phyloP scores from a whole-genome alignment of 2,113 vertebrate genomes.

The Siniperca knerii region DNA sequence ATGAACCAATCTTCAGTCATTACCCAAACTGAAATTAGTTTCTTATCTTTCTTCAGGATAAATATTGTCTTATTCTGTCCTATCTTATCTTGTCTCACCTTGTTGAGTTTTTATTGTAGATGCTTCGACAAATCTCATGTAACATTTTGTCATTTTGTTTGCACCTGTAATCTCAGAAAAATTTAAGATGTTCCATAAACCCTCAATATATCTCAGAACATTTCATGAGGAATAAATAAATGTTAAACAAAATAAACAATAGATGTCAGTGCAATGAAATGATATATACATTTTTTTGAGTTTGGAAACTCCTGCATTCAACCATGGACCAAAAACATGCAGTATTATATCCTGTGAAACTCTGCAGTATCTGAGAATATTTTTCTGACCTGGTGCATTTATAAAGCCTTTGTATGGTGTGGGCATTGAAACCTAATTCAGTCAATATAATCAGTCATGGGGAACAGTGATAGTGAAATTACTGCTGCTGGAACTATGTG shows the following conservation, averaged over 20 bases:
- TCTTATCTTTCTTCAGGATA: too few relatives aligned
- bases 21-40: neutral
- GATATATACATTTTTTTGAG: neutral
- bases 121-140: too few relatives aligned
- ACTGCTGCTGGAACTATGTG: constrained; percentile 13
- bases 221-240: neutral
- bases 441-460: neutral
- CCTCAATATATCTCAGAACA: neutral
- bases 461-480: neutral
- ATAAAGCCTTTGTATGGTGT: neutral
- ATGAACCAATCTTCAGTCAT: neutral
- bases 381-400: neutral
- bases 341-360: neutral
- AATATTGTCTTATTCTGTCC: neutral
- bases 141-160: neutral
- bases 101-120: neutral
- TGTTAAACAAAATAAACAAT: neutral
- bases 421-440: constrained; percentile 4
- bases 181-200: neutral
- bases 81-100: neutral
- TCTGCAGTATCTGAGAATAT: neutral
- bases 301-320: neutral
- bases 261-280: neutral
- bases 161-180: neutral
- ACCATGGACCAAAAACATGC: neutral